Evolutionary conservation across 2,888 invertebrate species (phyloP).

Genomic region (Himalopsyche japonica): DNA sequence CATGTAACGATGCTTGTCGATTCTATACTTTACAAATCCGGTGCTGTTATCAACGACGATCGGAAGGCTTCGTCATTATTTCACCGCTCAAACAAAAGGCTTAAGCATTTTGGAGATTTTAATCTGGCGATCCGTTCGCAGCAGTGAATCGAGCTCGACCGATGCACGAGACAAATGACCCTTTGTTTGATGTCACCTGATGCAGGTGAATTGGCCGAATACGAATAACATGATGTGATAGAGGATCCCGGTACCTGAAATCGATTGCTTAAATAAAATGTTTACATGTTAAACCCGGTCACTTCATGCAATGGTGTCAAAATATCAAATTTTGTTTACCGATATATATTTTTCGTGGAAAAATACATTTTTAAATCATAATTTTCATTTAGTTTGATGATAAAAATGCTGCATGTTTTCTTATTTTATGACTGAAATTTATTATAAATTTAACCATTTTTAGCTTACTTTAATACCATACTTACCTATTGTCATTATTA

Average conservation of each 20-base stretch:
- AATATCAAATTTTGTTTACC: too few species aligned
- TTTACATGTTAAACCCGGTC: background rate
- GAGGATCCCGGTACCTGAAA: background rate
- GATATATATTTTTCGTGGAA: too few species aligned
- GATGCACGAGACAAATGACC: conserved; percentile 28
- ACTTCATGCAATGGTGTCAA: background rate
- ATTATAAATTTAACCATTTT: too few species aligned
- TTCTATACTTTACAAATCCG: background rate
- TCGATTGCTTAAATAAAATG: background rate
- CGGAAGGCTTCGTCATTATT: conserved; percentile 26
- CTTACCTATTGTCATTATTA: too few species aligned
- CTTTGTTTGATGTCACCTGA: conserved; percentile 17
- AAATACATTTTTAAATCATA: too few species aligned
- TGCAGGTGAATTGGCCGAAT: background rate
- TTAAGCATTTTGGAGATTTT: conserved; percentile 16
- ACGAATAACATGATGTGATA: background rate
- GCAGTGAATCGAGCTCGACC: conserved; percentile 19
- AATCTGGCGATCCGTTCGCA: conserved; percentile 23
- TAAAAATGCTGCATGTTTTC: too few species aligned
- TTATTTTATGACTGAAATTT: too few species aligned
- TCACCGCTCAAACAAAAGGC: conserved; percentile 27
- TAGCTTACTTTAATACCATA: too few species aligned
- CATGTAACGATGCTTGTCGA: conserved; percentile 29
- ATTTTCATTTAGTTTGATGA: too few species aligned
- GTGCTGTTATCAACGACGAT: conserved; percentile 31